Percentiles rank a stretch among this genome's conserved stretches.
phyloP scores from a whole-genome alignment of 1,140 invertebrate species.

The Microplitis demolitor region DNA sequence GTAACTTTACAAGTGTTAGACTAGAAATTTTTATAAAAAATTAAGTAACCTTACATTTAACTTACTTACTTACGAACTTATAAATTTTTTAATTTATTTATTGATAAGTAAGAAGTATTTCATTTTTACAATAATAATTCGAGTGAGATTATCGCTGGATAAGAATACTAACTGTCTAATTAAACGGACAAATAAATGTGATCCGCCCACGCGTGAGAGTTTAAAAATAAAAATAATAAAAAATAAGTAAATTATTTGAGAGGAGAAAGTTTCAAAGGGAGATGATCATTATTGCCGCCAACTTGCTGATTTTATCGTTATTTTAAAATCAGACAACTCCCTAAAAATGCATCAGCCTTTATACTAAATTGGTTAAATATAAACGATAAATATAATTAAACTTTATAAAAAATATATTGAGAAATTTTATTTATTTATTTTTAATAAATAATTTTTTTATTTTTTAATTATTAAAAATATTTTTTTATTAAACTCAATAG shows the following conservation, averaged over 20 bases:
- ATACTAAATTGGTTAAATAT: not conserved
- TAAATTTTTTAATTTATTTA: not conserved
- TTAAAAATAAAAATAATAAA: not conserved
- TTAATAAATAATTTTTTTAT: too few species aligned
- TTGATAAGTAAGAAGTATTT: not conserved
- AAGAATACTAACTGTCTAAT: conserved; percentile 36
- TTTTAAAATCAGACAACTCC: not conserved
- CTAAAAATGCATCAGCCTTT: not conserved
- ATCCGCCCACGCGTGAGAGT: conserved; percentile 20
- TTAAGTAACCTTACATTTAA: not conserved
- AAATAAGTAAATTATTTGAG: not conserved
- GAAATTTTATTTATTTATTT: too few species aligned
- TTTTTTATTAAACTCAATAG: too few species aligned
- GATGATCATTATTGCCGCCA: conserved; percentile 19
- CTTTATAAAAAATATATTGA: too few species aligned
- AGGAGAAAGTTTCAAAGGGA: conserved; percentile 3
- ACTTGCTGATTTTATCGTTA: conserved; percentile 9
- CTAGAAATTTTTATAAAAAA: not conserved
- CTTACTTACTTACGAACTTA: not conserved
- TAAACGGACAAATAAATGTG: conserved; percentile 37
- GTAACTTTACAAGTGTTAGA: not conserved
- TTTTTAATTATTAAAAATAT: too few species aligned
- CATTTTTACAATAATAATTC: conserved; percentile 28
- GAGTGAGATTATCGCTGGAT: conserved; percentile 31
- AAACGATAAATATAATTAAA: too few species aligned